Base-by-base conservation (phyloP, 2,113 vertebrate genomes). In the Agapornis roseicollis region DNA sequence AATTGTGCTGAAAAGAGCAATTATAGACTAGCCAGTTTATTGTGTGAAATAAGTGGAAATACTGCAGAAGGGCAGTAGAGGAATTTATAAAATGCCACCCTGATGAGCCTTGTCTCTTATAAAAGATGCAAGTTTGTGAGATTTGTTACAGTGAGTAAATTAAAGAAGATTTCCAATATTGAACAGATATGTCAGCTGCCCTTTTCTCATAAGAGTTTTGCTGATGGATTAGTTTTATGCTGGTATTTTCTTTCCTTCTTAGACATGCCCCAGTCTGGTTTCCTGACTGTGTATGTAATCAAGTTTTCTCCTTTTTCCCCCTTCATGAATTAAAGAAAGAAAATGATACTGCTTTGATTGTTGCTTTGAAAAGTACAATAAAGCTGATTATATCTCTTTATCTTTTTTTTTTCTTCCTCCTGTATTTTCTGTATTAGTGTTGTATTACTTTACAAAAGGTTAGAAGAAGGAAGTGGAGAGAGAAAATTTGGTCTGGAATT, bases 1-100 rank as follows among this genome's bases (percentile, higher is more conserved):
- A 96, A 97, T 94, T 96, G 91, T 88, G 47, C 81, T 94, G 94
- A 87, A 92, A 96, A 93, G 77, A 96, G 76, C 72, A 95, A 93
- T 96, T 76, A 58, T 84, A 80, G 29, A 44, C 69, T 28, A 17
- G 44, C 22, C 22, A 88, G 69, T 88, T 96, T 96, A 93, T 95
- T 94, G 88, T 82, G 95, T 86, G 93, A 92, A 94, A 71, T 96
- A 97, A 95, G 91, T 74, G 55, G 60, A 93, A 85, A 86, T 65
- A 73, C 3, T 6, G 31, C 86, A 90, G 63, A 94, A 95, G 50
- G 63, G 47, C 53, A 22, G 5, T 74, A 71, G 63, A 90, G 33
- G 66, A 93, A 93, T 91, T 89, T 92, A 55, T 95, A 84, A 96
- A 93, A 92, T 91, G 66, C 49, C 1, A 4, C 58, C 63, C 66